phyloP scores from a whole-genome alignment of 2,888 invertebrate genomes.

The Tetragonula carbonaria region DNA sequence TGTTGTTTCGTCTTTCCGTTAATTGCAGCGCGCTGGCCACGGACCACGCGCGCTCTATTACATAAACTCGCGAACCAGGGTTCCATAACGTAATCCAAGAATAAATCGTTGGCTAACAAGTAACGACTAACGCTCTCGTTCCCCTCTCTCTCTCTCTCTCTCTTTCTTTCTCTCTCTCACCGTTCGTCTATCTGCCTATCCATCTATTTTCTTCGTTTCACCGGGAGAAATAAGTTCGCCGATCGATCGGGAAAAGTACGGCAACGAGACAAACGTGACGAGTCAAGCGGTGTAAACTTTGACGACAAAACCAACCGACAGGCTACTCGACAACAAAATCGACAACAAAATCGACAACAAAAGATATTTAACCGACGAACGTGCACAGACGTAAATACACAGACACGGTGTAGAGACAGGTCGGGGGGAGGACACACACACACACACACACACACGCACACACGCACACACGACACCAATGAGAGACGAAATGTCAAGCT shows the following conservation, averaged over 20 bases:
- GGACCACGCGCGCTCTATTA: slow-evolving; percentile 56
- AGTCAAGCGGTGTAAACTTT: background rate
- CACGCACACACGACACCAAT: background rate
- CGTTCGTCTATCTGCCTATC: no score
- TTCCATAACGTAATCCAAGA: slow-evolving; percentile 70
- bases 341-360: background rate
- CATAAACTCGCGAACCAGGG: slow-evolving; percentile 64
- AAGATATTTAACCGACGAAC: background rate
- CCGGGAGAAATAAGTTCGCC: background rate
- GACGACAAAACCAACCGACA: background rate
- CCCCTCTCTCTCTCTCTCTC: background rate
- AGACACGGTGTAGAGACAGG: background rate
- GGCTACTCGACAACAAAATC: background rate
- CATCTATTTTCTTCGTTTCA: background rate
- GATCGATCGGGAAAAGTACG: slow-evolving; percentile 17
- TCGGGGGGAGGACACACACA: background rate
- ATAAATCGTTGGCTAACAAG: slow-evolving; percentile 66
- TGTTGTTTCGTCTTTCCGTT: slow-evolving; percentile 30
- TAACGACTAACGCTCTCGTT: slow-evolving; percentile 42
- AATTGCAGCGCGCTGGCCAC: slow-evolving; percentile 29
- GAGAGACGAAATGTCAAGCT: slow-evolving; percentile 12
- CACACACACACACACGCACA: background rate
- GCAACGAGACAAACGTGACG: background rate
- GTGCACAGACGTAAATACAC: background rate
- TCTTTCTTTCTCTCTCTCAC: no score